Conservation (phyloP, 2,113 vertebrate genomes). For the Brachyistius frenatus region DNA sequence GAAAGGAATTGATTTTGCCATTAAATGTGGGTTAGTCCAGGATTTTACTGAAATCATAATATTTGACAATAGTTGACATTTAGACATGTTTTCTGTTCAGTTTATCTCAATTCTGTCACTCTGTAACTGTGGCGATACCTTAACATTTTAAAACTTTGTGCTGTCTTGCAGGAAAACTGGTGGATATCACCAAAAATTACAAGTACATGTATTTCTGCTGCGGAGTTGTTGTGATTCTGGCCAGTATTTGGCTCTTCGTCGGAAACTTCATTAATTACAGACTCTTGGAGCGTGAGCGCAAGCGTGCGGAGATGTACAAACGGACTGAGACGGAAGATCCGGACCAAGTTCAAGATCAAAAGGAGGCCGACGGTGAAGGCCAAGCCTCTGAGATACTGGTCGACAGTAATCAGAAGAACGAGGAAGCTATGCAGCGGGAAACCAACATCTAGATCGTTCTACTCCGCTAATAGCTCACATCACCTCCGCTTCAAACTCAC, state of each 20-base stretch:
- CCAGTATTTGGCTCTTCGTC: constrained; percentile 95
- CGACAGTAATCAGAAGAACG: constrained; percentile 62
- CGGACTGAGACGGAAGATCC: constrained; percentile 79
- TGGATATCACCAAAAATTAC: constrained; percentile 93
- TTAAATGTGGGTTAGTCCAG: no score
- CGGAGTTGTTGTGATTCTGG: constrained; percentile 88
- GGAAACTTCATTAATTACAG: constrained; percentile 96
- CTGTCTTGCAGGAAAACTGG: constrained; percentile 90
- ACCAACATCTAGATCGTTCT: constrained; percentile 90
- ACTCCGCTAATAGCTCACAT: constrained; percentile 16
- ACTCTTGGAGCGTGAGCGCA: constrained; percentile 90
- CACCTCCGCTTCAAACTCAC: background rate
- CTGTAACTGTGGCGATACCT: no score
- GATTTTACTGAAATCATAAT: no score
- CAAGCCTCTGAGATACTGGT: constrained; percentile 62
- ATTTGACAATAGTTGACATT: no score
- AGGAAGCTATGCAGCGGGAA: constrained; percentile 89
- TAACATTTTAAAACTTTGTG: constrained; percentile 7
- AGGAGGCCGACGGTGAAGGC: constrained; percentile 62
- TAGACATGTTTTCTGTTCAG: no score
- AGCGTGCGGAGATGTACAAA: constrained; percentile 80
- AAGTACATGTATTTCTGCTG: constrained; percentile 96
- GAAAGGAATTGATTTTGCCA: no score
- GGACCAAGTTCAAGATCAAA: constrained; percentile 76
- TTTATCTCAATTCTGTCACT: no score